Evolutionary conservation across 1,140 invertebrate species (phyloP).

Genomic region (Eueides isabella): DNA sequence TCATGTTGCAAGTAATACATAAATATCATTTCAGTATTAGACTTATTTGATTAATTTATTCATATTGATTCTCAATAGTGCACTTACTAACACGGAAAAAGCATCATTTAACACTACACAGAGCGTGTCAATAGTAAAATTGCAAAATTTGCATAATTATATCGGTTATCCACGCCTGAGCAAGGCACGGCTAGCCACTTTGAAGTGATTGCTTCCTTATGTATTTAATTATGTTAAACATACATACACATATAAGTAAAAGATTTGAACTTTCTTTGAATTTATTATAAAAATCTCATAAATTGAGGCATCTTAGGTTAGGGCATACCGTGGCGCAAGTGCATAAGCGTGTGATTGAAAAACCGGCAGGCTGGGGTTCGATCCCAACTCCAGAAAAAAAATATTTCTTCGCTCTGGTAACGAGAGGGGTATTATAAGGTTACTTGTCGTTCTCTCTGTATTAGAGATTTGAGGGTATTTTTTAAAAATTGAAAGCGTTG

Average conservation of each 20-base stretch:
- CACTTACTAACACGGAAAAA: slow-evolving; percentile 25
- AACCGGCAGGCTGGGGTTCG: too few species aligned
- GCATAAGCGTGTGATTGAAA: too few species aligned
- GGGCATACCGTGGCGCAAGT: too few species aligned
- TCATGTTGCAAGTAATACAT: not conserved
- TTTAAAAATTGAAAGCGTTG: too few species aligned
- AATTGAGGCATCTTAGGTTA: too few species aligned
- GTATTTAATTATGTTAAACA: slow-evolving; percentile 7
- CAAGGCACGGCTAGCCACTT: slow-evolving; percentile 21
- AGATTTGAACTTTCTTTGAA: not conserved
- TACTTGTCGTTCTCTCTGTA: too few species aligned
- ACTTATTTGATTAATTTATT: not conserved
- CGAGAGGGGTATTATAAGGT: too few species aligned
- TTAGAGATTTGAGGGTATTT: too few species aligned
- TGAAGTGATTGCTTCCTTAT: slow-evolving; percentile 31
- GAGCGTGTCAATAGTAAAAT: slow-evolving; percentile 34
- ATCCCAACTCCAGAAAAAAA: too few species aligned
- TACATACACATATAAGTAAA: not conserved
- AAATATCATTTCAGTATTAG: not conserved
- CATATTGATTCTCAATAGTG: not conserved
- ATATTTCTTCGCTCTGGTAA: too few species aligned
- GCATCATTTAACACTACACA: slow-evolving; percentile 27
- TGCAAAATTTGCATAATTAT: slow-evolving; percentile 46
- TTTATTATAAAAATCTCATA: too few species aligned
- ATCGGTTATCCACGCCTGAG: slow-evolving; percentile 38